A percentile compares a stretch with the other conserved stretches of the same genome.
phyloP scores from a whole-genome alignment of 2,888 invertebrate species.

The Pyrgus malvae region DNA sequence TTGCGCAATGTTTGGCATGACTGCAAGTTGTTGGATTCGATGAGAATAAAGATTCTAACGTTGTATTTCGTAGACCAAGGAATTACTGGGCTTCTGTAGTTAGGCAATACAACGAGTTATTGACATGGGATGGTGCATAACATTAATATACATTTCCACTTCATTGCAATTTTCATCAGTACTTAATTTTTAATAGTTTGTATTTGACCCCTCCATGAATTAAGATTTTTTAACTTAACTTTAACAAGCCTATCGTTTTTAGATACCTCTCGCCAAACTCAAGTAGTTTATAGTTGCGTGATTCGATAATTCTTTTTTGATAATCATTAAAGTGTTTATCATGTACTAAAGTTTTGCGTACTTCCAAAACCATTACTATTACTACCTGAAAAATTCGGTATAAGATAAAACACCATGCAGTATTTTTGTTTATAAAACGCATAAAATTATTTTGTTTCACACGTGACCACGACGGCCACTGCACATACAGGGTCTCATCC shows the following conservation, averaged over 20 bases:
- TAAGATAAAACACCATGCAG: background rate
- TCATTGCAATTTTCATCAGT: no score
- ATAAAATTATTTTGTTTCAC: constrained; percentile 75
- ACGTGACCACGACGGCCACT: constrained; percentile 67
- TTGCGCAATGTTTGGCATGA: constrained; percentile 36
- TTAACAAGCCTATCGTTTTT: no score
- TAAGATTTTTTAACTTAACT: no score
- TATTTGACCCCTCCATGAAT: no score
- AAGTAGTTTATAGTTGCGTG: no score
- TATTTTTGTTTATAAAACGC: constrained; percentile 56
- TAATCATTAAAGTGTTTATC: no score
- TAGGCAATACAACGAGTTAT: constrained; percentile 58
- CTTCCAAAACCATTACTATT: background rate
- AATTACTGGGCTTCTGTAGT: constrained; percentile 60
- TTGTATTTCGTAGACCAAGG: constrained; percentile 5
- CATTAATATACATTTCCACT: background rate
- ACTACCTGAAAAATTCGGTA: background rate
- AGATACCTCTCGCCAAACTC: no score
- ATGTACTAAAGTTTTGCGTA: no score
- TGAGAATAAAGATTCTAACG: constrained; percentile 3
- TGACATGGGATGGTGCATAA: constrained; percentile 49
- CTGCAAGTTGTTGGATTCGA: constrained; percentile 31
- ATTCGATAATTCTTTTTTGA: no score
- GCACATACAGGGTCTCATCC: constrained; percentile 73
- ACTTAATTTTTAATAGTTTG: no score